Evolutionary conservation across 2,888 invertebrate species (phyloP).

Genomic region (Sphaeridia pumilis): DNA sequence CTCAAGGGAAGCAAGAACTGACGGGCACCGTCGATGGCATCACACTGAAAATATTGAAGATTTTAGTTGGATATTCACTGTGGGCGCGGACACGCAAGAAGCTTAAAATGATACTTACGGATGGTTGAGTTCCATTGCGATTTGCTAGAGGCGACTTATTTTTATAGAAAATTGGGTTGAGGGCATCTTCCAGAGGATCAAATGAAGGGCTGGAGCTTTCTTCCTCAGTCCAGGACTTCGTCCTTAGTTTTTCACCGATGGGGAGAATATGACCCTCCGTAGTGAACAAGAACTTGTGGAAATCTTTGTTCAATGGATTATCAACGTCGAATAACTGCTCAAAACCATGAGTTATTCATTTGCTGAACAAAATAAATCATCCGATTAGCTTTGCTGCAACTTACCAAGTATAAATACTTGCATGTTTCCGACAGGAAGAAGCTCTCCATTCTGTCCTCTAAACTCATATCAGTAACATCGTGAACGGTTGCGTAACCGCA

Average conservation of each 20-base stretch:
- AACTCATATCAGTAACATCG: constrained; percentile 48
- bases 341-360: constrained; percentile 16
- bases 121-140: constrained; percentile 35
- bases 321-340: constrained; percentile 50
- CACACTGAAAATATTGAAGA: constrained; percentile 36
- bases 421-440: constrained; percentile 54
- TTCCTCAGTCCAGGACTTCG: constrained; percentile 35
- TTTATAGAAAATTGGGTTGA: constrained; percentile 27
- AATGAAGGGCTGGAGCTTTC: constrained; percentile 16
- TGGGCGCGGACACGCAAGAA: too few species aligned
- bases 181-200: constrained; percentile 11
- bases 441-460: constrained; percentile 54
- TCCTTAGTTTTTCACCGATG: constrained; percentile 36
- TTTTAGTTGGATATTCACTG: too few species aligned
- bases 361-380: background rate
- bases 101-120: too few species aligned
- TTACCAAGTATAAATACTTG: constrained; percentile 52
- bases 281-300: constrained; percentile 46
- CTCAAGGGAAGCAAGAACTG: constrained; percentile 34
- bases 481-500: constrained; percentile 56
- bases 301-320: constrained; percentile 48
- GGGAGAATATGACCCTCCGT: constrained; percentile 53
- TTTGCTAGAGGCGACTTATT: constrained; percentile 19
- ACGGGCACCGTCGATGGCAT: constrained; percentile 37
- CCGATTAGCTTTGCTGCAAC: constrained; percentile 23